phyloP scores from a whole-genome alignment of 2,797 vertebrate genomes.

The Crenuchus spilurus region DNA sequence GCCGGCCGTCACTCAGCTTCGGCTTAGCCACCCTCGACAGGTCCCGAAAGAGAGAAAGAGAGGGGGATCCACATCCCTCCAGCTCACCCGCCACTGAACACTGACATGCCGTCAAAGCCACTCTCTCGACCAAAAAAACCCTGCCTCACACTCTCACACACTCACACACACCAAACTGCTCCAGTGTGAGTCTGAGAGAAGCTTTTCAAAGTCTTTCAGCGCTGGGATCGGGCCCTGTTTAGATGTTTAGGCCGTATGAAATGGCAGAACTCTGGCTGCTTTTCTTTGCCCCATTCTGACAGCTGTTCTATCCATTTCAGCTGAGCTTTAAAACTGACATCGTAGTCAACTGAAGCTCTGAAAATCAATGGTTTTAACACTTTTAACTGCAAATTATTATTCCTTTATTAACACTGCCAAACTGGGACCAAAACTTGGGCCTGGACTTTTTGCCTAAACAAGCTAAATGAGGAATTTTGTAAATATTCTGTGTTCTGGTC shows the following conservation, averaged over 20 bases:
- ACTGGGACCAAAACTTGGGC: too few species aligned
- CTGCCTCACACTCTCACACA: background rate
- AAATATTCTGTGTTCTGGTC: too few species aligned
- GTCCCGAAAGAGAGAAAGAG: slow-evolving; percentile 26
- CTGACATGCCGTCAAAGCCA: slow-evolving; percentile 8
- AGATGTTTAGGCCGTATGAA: slow-evolving; percentile 43
- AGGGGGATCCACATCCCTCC: slow-evolving; percentile 15
- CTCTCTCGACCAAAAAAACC: background rate
- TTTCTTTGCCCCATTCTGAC: background rate
- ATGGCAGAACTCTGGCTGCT: background rate
- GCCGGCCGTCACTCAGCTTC: slow-evolving; percentile 44
- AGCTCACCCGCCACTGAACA: background rate
- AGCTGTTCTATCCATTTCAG: background rate
- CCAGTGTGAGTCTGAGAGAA: background rate
- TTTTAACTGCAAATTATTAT: background rate
- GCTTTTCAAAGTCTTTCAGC: background rate
- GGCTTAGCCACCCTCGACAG: slow-evolving; percentile 49
- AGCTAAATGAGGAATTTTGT: too few species aligned
- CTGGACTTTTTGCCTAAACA: too few species aligned
- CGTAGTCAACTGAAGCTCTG: background rate
- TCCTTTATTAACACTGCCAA: too few species aligned
- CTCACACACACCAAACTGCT: background rate
- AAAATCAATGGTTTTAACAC: background rate
- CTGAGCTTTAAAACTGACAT: background rate
- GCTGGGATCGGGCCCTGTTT: background rate